These are phyloP conservation scores for Standfussiana lucernea DNA, from an alignment of 2,888 invertebrate genomes.

Conservation along the genomic window DNA sequence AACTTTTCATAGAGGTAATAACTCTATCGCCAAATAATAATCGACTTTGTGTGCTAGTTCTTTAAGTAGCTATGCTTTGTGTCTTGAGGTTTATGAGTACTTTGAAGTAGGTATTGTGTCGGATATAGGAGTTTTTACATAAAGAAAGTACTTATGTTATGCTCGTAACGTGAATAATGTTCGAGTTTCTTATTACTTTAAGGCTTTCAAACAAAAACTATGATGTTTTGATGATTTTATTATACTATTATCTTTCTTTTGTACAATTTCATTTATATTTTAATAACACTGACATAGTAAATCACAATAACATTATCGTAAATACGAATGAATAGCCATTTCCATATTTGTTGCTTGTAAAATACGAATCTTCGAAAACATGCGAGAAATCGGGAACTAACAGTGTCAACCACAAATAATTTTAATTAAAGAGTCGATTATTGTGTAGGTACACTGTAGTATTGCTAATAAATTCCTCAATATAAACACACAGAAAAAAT, in stretches of 20 bases:
- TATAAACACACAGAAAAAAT: not conserved
- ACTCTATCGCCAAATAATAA: conserved; percentile 19
- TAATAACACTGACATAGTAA: not conserved
- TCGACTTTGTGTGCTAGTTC: not conserved
- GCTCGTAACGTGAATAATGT: conserved; percentile 27
- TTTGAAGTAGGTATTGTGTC: conserved; percentile 15
- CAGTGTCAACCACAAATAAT: too few species aligned
- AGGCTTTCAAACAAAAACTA: not conserved
- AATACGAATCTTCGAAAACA: not conserved
- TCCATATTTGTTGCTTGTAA: not conserved
- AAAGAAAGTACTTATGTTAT: conserved; percentile 22
- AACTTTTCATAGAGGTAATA: conserved; percentile 16
- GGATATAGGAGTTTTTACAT: conserved; percentile 26
- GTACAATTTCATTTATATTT: not conserved
- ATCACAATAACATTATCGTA: not conserved
- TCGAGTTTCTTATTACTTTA: conserved; percentile 1
- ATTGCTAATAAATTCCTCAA: not conserved
- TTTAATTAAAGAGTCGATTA: too few species aligned
- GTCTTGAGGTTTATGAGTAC: conserved; percentile 18
- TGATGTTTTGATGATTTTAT: not conserved
- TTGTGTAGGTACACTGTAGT: too few species aligned
- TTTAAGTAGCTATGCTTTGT: conserved; percentile 29
- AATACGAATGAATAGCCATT: not conserved
- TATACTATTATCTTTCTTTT: not conserved
- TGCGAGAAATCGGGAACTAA: not conserved